Conservation (phyloP, 2,888 invertebrate species). For the Opisthograptis luteolata region DNA sequence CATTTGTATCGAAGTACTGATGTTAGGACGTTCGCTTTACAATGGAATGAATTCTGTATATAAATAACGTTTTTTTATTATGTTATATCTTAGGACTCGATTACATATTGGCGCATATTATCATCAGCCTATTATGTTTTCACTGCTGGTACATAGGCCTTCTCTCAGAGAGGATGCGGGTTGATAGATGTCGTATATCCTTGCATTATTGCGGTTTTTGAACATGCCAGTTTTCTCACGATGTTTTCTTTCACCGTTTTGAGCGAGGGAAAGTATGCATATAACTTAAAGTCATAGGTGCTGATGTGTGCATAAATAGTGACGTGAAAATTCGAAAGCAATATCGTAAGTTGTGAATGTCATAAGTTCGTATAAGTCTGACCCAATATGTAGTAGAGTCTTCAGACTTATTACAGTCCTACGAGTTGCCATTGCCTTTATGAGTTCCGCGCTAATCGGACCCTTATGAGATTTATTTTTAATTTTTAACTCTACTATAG, state of each 20-base stretch:
- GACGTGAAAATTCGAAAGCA: conserved; percentile 22
- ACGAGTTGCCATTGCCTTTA: conserved; percentile 66
- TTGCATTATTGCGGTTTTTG: too few species aligned
- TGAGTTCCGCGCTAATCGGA: conserved; percentile 51
- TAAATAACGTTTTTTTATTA: conserved; percentile 38
- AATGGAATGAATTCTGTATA: conserved; percentile 52
- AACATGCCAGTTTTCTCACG: too few species aligned
- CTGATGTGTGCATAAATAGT: too few species aligned
- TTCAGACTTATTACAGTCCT: conserved; percentile 60
- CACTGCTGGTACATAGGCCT: too few species aligned
- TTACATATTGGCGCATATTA: conserved; percentile 32
- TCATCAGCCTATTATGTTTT: too few species aligned
- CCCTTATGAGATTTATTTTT: conserved; percentile 63
- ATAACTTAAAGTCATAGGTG: too few species aligned
- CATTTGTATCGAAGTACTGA: conserved; percentile 53
- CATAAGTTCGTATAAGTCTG: neutral
- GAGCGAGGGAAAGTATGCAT: too few species aligned
- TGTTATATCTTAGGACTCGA: conserved; percentile 21
- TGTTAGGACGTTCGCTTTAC: conserved; percentile 27
- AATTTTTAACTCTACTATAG: conserved; percentile 56
- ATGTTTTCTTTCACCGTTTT: too few species aligned
- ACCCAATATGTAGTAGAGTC: conserved; percentile 1
- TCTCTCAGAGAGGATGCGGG: too few species aligned
- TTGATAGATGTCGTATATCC: too few species aligned
- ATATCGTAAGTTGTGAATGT: conserved; percentile 44